A percentile compares a stretch with the other conserved stretches of the same genome.
phyloP scores from a whole-genome alignment of 2,113 vertebrate species.

The Gnathonemus echidnorhynchus region DNA sequence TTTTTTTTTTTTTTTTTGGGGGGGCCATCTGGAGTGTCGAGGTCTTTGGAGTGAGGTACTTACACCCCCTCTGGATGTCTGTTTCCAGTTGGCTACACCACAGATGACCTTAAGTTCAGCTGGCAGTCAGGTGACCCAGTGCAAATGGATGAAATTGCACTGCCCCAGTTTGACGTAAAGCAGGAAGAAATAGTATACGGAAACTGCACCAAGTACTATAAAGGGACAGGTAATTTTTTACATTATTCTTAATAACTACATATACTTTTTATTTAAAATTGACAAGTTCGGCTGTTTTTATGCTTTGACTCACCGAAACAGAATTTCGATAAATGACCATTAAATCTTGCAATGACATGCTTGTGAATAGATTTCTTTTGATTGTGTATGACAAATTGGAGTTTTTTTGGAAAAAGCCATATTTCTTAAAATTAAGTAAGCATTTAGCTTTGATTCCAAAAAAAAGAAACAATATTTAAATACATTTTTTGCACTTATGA shows the following conservation, averaged over 20 bases:
- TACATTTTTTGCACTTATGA: not conserved
- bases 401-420: not conserved
- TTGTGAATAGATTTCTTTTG: not conserved
- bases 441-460: not conserved
- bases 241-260: not conserved
- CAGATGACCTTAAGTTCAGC: conserved; percentile 90
- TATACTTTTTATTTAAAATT: not conserved
- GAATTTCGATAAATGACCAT: not conserved
- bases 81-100: conserved; percentile 87
- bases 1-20: not conserved
- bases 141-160: conserved; percentile 88
- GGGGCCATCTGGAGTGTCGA: not conserved
- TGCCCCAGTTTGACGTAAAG: conserved; percentile 94
- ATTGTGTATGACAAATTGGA: not conserved
- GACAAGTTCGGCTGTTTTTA: not conserved
- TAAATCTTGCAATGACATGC: not conserved
- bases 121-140: conserved; percentile 95
- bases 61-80: conserved; percentile 16
- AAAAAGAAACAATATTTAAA: not conserved
- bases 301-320: not conserved
- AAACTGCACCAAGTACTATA: conserved; percentile 95
- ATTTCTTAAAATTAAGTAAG: not conserved
- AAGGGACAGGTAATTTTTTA: conserved; percentile 77
- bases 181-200: conserved; percentile 92
- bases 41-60: not conserved